Conservation (phyloP, 2,113 vertebrate species). For the Penelope pileata region DNA sequence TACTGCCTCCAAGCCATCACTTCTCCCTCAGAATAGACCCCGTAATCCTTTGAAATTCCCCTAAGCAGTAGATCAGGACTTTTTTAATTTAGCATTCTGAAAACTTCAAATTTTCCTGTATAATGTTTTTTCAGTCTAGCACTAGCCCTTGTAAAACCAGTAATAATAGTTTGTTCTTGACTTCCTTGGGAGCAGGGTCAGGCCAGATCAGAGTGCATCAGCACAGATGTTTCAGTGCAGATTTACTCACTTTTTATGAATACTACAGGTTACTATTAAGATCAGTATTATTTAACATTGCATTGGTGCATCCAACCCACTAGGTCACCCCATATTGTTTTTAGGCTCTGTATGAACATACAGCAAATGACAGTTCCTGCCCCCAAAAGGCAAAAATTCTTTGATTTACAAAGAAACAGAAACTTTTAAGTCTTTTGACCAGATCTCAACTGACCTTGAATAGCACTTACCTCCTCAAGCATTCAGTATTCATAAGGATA, state of each 20-base stretch:
- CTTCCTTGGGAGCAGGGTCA: background rate
- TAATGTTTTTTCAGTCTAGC: background rate
- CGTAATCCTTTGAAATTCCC: background rate
- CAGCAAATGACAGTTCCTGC: background rate
- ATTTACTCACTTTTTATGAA: background rate
- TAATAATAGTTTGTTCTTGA: background rate
- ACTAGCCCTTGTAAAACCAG: background rate
- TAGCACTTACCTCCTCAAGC: slow-evolving; percentile 1
- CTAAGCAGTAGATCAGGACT: background rate
- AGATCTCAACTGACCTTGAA: slow-evolving; percentile 44
- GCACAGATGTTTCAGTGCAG: background rate
- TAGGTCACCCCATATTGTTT: background rate
- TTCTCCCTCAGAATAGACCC: background rate
- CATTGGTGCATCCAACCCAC: background rate
- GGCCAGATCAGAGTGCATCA: background rate
- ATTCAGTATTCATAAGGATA: slow-evolving; percentile 52
- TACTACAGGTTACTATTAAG: background rate
- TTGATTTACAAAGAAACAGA: background rate
- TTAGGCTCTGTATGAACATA: background rate
- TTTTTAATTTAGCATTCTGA: background rate
- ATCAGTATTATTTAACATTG: background rate
- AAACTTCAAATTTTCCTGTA: background rate
- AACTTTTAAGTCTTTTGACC: background rate
- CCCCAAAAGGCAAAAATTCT: background rate
- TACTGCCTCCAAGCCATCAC: background rate